A percentile compares a stretch with the other conserved stretches of the same genome.
Conservation (phyloP, 2,888 invertebrate species). For the Eilema caniola region DNA sequence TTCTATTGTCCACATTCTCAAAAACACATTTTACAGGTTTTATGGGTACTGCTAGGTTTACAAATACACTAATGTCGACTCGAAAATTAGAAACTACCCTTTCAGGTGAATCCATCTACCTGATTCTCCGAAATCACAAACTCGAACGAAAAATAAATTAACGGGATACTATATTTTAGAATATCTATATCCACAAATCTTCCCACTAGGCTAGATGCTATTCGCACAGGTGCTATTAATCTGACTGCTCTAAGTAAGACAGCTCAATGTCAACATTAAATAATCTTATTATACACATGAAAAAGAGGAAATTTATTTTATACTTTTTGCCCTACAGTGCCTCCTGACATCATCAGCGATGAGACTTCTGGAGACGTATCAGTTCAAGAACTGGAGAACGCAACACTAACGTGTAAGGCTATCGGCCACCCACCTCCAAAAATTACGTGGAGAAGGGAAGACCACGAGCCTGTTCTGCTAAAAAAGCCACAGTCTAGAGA, state of each 20-base stretch:
- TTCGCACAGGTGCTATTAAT: no score
- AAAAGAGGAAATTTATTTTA: not conserved
- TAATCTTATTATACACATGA: not conserved
- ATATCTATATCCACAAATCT: no score
- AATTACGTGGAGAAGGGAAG: slow-evolving; percentile 94
- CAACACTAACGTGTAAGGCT: slow-evolving; percentile 93
- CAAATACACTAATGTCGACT: no score
- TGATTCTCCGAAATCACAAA: not conserved
- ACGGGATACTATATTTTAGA: no score
- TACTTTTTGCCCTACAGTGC: slow-evolving; percentile 83
- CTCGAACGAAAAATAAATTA: no score
- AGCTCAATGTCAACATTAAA: not conserved
- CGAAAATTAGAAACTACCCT: no score
- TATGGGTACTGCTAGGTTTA: no score
- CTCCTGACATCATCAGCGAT: slow-evolving; percentile 92
- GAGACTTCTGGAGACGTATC: slow-evolving; percentile 93
- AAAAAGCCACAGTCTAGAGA: slow-evolving; percentile 84
- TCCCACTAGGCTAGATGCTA: no score
- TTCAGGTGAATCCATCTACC: no score
- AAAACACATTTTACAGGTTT: no score
- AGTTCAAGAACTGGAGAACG: slow-evolving; percentile 94
- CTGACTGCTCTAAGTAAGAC: no score
- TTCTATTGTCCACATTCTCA: no score
- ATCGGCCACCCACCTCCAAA: slow-evolving; percentile 93
- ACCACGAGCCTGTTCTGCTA: slow-evolving; percentile 88